These are phyloP conservation scores for Plutomurus gul DNA, from an alignment of 1,140 invertebrate genomes.

Conservation along the genomic window DNA sequence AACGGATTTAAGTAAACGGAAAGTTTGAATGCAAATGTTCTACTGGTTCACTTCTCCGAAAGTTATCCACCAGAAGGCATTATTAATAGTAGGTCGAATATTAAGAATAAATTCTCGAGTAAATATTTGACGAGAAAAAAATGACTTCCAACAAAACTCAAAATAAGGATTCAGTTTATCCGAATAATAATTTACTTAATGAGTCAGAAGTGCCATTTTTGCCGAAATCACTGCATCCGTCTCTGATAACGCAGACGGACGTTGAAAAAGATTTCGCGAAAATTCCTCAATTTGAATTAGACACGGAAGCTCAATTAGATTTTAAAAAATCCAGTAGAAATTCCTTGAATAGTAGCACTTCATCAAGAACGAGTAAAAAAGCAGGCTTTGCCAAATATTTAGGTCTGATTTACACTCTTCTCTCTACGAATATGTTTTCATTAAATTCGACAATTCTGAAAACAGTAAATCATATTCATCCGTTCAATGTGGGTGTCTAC, in stretches of 20 bases:
- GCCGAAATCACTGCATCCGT: neutral
- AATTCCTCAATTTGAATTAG: constrained; percentile 2
- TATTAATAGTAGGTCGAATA: no score
- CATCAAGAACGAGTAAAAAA: neutral
- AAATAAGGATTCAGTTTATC: neutral
- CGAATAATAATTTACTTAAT: neutral
- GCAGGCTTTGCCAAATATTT: neutral
- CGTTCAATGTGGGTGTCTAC: constrained; percentile 30
- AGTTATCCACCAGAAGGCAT: no score
- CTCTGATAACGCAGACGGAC: neutral
- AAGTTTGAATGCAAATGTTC: no score
- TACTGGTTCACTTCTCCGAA: no score
- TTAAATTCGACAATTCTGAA: constrained; percentile 31
- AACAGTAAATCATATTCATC: constrained; percentile 20
- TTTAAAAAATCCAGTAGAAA: neutral
- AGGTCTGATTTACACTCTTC: constrained; percentile 23
- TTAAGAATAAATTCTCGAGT: no score
- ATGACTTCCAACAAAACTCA: neutral
- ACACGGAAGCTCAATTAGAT: neutral
- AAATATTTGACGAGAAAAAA: no score
- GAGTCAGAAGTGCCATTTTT: neutral
- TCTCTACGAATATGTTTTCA: constrained; percentile 36
- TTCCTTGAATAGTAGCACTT: neutral
- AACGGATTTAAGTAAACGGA: no score
- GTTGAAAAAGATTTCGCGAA: neutral